Conservation (phyloP, 2,888 invertebrate genomes). For the Pachliopta kotzebuea region DNA sequence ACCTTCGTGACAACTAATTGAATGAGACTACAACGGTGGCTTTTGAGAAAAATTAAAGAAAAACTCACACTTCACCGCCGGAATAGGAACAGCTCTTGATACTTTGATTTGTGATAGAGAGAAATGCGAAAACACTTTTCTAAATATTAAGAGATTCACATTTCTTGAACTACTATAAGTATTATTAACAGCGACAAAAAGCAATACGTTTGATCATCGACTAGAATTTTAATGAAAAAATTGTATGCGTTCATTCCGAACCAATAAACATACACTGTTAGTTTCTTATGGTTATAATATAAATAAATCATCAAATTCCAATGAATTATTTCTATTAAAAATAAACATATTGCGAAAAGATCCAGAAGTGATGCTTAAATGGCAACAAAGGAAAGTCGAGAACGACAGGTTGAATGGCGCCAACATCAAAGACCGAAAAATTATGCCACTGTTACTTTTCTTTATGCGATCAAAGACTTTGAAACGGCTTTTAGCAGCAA, state of each 20-base stretch:
- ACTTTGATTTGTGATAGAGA: too few relatives aligned
- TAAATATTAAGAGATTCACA: too few relatives aligned
- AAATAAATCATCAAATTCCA: background rate
- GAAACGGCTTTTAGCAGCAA: background rate
- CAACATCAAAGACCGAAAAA: conserved; percentile 2
- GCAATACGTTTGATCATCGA: too few relatives aligned
- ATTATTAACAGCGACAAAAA: too few relatives aligned
- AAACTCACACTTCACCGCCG: conserved; percentile 18
- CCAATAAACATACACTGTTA: too few relatives aligned
- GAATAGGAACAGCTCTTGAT: background rate
- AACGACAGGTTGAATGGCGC: background rate
- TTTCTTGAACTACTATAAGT: too few relatives aligned
- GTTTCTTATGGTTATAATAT: background rate
- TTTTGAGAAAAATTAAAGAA: conserved; percentile 17
- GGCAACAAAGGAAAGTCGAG: conserved; percentile 1
- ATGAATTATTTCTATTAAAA: background rate
- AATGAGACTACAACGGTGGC: conserved; percentile 21
- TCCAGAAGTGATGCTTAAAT: background rate
- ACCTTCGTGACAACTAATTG: conserved; percentile 39
- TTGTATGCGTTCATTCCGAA: too few relatives aligned
- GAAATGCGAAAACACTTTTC: too few relatives aligned
- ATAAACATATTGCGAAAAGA: background rate
- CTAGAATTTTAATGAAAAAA: too few relatives aligned
- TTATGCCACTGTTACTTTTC: background rate
- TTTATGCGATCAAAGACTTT: conserved; percentile 6